Percentiles rank a stretch among this genome's conserved stretches.
These are phyloP conservation scores for Takifugu bimaculatus DNA, from an alignment of 2,113 vertebrate genomes.

Conservation along the genomic window DNA sequence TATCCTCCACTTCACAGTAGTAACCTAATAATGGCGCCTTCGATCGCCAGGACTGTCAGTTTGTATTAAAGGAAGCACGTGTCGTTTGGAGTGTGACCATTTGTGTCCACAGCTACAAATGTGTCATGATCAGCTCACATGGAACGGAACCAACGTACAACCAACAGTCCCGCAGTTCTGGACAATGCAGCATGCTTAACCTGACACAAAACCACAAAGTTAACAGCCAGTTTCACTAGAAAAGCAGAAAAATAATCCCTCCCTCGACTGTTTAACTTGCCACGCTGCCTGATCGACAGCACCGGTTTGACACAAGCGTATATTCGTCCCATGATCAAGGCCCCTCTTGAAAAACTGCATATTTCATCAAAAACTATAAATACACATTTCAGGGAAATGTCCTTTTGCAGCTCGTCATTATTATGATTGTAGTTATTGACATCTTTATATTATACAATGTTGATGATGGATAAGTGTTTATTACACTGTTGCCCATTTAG, in stretches of 20 bases:
- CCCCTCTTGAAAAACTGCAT: background rate
- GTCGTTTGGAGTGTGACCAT: background rate
- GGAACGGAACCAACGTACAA: no score
- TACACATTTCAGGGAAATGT: no score
- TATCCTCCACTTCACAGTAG: background rate
- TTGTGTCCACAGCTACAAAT: background rate
- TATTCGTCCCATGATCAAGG: slow-evolving; percentile 11
- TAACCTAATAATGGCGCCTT: background rate
- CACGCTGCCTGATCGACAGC: background rate
- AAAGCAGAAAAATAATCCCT: no score
- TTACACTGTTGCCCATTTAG: no score
- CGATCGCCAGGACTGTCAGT: background rate
- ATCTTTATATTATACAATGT: no score
- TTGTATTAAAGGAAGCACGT: background rate
- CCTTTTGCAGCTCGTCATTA: no score
- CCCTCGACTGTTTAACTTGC: no score
- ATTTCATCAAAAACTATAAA: background rate
- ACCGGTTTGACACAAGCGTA: background rate
- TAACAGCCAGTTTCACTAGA: background rate
- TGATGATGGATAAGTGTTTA: no score
- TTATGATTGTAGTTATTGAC: no score
- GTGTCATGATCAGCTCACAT: background rate
- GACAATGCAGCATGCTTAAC: slow-evolving; percentile 3
- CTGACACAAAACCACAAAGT: background rate
- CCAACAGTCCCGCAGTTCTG: slow-evolving; percentile 9